These are phyloP conservation scores for Corydoras sp. DNA, from an alignment of 2,113 vertebrate genomes.

Conservation along the genomic window DNA sequence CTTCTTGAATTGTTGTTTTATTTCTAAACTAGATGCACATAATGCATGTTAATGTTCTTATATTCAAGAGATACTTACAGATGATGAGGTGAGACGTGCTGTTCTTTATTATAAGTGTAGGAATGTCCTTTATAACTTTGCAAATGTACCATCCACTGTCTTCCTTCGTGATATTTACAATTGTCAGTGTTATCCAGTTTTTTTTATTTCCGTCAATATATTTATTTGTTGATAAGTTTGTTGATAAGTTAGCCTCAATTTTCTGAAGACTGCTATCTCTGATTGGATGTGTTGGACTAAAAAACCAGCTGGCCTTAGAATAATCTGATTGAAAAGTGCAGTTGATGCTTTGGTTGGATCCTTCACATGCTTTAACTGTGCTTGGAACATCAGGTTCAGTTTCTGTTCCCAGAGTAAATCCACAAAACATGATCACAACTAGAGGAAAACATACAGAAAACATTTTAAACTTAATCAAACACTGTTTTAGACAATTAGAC, in stretches of 20 bases:
- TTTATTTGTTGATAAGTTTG: too few relatives aligned
- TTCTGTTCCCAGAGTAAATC: neutral
- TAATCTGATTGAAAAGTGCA: constrained; percentile 2
- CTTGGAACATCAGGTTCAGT: neutral
- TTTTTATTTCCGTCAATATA: neutral
- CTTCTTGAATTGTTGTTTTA: too few relatives aligned
- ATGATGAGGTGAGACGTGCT: constrained; percentile 13
- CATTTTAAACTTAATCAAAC: too few relatives aligned
- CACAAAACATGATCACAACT: neutral
- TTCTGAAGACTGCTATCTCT: neutral
- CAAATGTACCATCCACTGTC: constrained; percentile 41
- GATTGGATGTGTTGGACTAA: neutral
- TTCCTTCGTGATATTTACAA: neutral
- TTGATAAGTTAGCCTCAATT: neutral
- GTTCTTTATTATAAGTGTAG: rapidly evolving
- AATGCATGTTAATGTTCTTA: neutral
- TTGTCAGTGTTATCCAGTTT: neutral
- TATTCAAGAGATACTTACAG: constrained; percentile 25
- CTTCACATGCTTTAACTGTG: neutral
- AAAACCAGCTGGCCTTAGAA: neutral
- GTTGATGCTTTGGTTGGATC: neutral
- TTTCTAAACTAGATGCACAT: too few relatives aligned
- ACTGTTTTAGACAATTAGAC: too few relatives aligned
- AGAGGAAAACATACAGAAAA: neutral
- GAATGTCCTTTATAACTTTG: constrained; percentile 22